Percentiles rank a stretch among this genome's conserved stretches.
phyloP scores from a whole-genome alignment of 64 coral and sea anemone genomes.

The Hydrozoanthus tunicans region DNA sequence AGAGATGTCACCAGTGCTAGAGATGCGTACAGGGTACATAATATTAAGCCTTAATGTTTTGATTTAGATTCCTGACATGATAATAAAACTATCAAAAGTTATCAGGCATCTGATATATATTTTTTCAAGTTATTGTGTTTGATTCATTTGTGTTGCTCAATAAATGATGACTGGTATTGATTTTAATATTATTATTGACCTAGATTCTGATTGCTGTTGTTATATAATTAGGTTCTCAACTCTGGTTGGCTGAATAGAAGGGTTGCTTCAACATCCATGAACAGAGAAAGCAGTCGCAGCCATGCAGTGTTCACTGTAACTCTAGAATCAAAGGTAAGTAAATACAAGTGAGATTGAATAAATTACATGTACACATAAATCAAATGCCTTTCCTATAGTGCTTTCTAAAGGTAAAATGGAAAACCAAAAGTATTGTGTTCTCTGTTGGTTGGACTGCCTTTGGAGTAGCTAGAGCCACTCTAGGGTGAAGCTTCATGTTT shows the following conservation, averaged over 20 bases:
- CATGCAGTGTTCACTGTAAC: constrained; percentile 98
- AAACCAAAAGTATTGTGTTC: background rate
- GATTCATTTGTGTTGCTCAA: too few relatives aligned
- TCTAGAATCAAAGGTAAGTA: constrained; percentile 89
- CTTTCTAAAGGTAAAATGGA: constrained; percentile 75
- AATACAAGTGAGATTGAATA: background rate
- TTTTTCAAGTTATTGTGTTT: background rate
- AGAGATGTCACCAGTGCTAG: constrained; percentile 91
- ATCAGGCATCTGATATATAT: too few relatives aligned
- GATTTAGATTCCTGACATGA: background rate
- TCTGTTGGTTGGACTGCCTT: too few relatives aligned
- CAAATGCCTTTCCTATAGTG: background rate
- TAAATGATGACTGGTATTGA: too few relatives aligned
- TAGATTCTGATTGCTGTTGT: background rate
- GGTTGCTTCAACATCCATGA: constrained; percentile 97
- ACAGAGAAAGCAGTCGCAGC: constrained; percentile 96
- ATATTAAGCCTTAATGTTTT: background rate
- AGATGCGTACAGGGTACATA: constrained; percentile 87
- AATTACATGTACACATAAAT: background rate
- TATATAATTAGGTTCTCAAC: constrained; percentile 81
- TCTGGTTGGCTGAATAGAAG: constrained; percentile 97
- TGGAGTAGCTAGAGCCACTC: too few relatives aligned
- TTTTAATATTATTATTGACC: background rate
- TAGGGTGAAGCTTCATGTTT: too few relatives aligned
- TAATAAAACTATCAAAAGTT: too few relatives aligned